Evolutionary conservation across 2,888 invertebrate genomes (phyloP).

Genomic region (Choreutis nemorana): DNA sequence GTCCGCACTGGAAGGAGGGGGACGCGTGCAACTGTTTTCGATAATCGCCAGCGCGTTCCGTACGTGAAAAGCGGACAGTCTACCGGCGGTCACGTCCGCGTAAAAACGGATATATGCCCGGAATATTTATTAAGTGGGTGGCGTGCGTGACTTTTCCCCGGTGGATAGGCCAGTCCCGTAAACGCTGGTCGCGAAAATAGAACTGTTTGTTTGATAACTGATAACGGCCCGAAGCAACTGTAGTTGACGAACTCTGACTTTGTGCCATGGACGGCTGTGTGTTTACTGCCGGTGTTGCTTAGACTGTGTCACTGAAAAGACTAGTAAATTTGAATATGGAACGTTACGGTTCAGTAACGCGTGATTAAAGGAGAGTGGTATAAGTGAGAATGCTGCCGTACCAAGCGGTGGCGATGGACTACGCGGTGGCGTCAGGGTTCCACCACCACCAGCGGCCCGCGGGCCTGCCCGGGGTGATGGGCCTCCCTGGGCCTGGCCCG

Average conservation of each 20-base stretch:
- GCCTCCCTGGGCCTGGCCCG: slow-evolving; percentile 61
- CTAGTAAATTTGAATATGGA: slow-evolving; percentile 7
- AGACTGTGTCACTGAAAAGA: not conserved
- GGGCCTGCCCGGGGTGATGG: slow-evolving; percentile 64
- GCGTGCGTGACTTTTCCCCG: slow-evolving; percentile 65
- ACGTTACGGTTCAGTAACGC: not conserved
- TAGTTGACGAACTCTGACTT: not conserved
- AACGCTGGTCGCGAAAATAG: slow-evolving; percentile 54
- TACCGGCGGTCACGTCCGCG: slow-evolving; percentile 61
- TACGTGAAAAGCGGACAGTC: slow-evolving; percentile 66
- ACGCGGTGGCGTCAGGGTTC: slow-evolving; percentile 69
- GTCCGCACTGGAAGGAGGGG: slow-evolving; percentile 61
- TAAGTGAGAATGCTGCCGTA: slow-evolving; percentile 79
- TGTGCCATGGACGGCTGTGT: no score
- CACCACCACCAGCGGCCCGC: slow-evolving; percentile 61
- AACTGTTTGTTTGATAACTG: slow-evolving; percentile 52
- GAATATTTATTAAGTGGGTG: slow-evolving; percentile 70
- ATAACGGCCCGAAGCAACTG: no score
- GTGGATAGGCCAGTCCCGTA: slow-evolving; percentile 55
- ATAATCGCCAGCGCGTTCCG: slow-evolving; percentile 65
- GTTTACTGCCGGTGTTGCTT: slow-evolving; percentile 1
- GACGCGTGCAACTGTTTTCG: slow-evolving; percentile 65
- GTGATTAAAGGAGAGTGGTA: slow-evolving; percentile 17
- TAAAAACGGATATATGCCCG: slow-evolving; percentile 69
- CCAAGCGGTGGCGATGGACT: slow-evolving; percentile 89